A percentile compares a stretch with the other conserved stretches of the same genome.
Evolutionary conservation across 2,888 invertebrate genomes (phyloP).

Genomic region (Tetrapedia diversipes): DNA sequence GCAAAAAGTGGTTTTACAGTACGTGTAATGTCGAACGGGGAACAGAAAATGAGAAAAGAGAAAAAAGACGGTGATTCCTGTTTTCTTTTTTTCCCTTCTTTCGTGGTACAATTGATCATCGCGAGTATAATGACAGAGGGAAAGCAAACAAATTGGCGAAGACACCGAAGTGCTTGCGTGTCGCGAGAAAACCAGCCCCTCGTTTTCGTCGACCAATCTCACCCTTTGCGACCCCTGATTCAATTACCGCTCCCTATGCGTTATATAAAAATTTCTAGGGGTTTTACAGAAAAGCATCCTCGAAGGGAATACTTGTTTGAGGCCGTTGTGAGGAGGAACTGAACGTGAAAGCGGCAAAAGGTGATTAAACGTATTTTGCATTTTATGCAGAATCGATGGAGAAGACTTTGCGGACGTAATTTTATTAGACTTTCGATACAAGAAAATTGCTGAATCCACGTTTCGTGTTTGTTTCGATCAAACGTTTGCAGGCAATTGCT

Average conservation of each 20-base stretch:
- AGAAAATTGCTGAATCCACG: too few relatives aligned
- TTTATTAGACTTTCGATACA: too few relatives aligned
- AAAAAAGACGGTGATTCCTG: neutral
- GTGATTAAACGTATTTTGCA: neutral
- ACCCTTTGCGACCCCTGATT: neutral
- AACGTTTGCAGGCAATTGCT: too few relatives aligned
- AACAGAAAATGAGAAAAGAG: neutral
- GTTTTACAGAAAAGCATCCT: constrained; percentile 3
- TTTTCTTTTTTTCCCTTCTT: too few relatives aligned
- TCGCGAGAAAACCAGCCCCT: constrained; percentile 38
- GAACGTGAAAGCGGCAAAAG: constrained; percentile 1
- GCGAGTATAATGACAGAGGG: constrained; percentile 31
- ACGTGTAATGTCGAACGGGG: neutral
- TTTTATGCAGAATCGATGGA: neutral
- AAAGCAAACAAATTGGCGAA: constrained; percentile 47
- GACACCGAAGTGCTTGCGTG: constrained; percentile 50
- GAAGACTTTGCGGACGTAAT: too few relatives aligned
- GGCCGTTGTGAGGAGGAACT: neutral
- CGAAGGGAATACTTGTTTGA: neutral
- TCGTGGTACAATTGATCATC: constrained; percentile 6
- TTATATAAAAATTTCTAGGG: neutral
- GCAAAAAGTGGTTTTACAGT: too few relatives aligned
- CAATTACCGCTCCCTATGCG: neutral
- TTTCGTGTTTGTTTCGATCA: too few relatives aligned
- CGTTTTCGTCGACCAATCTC: constrained; percentile 3